Evolutionary conservation across 2,113 vertebrate species (phyloP).

Genomic region (Indicator indicator): DNA sequence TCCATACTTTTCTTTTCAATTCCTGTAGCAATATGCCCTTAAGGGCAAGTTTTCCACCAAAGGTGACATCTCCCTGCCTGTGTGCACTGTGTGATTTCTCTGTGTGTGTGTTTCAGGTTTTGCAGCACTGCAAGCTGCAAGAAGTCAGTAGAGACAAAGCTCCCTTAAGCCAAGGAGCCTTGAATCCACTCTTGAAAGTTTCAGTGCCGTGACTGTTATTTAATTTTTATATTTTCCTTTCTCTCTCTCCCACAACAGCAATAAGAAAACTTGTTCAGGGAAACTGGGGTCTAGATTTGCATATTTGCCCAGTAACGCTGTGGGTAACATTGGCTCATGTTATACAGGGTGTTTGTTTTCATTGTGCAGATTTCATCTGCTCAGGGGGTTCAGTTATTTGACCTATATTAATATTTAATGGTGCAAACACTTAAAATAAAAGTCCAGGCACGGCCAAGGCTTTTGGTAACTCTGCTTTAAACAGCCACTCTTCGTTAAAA

Average conservation of each 20-base stretch:
- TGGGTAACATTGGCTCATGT: not conserved
- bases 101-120: not conserved
- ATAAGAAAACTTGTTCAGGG: slow-evolving; percentile 36
- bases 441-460: slow-evolving; percentile 41
- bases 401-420: slow-evolving; percentile 65
- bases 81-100: not conserved
- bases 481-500: slow-evolving; percentile 4
- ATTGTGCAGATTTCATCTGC: slow-evolving; percentile 36
- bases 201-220: not conserved
- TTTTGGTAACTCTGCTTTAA: slow-evolving; percentile 33
- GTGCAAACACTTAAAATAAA: slow-evolving; percentile 47
- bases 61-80: not conserved
- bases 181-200: not conserved
- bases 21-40: not conserved
- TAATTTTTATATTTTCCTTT: slow-evolving; percentile 47
- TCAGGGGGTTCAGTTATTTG: slow-evolving; percentile 38
- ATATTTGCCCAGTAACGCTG: not conserved
- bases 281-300: not conserved
- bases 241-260: not conserved
- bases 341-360: slow-evolving; percentile 42
- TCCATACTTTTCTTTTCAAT: not conserved
- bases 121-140: not conserved
- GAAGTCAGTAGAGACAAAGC: not conserved
- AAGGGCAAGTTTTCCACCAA: not conserved
- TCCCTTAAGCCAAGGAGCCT: not conserved